Base-by-base conservation (phyloP, 1,140 invertebrate species). In the Dreissena polymorpha region DNA sequence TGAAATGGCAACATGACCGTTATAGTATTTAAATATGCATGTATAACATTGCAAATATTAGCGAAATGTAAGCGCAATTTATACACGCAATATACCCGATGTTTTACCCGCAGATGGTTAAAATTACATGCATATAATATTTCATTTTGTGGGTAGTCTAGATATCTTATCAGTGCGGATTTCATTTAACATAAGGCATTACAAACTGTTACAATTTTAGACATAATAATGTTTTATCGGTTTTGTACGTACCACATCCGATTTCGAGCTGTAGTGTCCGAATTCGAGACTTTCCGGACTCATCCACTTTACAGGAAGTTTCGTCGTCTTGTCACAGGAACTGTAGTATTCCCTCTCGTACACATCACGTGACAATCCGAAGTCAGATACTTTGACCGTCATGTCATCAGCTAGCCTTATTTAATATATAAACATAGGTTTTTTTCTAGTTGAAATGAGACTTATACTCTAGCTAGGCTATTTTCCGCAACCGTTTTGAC, bases 301-400 rank as follows among this genome's bases (percentile, higher is more conserved):
- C 90, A 94, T 93, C 93, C 93, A 94, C 80, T 93, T 91, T 29
- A 94, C 92, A 0, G 93, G 93, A 0, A 94, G 87, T 73, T 92
- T 91, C 50, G 91, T 91, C 74, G 93, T 92, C 71, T 92, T 93
- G 83, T 92, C 91, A 70, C 92, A 91, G 57, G 90, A 92, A 73
- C 93, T 92, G 88, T 94, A 94, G 84, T 94, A 94, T 69, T 93
- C 91, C 65, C 91, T 90, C 77, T 94, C 93, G 86, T 94, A 94
- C 60, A 94, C 92, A 81, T 94, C 93, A n/a, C 94, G 85, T 8
- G 94, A 93, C 71, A 95, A 86, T 12, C 94, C 94, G 89, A 95
- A 95, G 87, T 95, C 94, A 8, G 93, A 93, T 0, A 94, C 93
- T 83, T 94, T 93, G 8, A 93, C 93, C 39, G 75, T 88, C 53